A percentile compares a stretch with the other conserved stretches of the same genome.
Evolutionary conservation across 1,140 invertebrate species (phyloP).

Genomic region (Anadara kagoshimensis): DNA sequence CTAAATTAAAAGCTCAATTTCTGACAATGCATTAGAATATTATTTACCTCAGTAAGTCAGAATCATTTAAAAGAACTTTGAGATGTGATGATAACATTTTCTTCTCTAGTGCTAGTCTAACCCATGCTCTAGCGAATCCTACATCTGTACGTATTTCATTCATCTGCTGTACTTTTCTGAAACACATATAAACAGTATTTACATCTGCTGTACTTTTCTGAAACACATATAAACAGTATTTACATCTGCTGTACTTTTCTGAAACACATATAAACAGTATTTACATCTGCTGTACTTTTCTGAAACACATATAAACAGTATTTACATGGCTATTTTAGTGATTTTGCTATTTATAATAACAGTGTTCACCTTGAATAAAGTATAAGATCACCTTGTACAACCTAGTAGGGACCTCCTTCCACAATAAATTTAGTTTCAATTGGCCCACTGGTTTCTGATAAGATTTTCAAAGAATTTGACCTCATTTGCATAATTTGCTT

Average conservation of each 20-base stretch:
- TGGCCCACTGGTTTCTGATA: too few species aligned
- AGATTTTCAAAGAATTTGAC: too few species aligned
- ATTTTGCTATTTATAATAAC: too few species aligned
- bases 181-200: conserved; percentile 49
- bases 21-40: not conserved
- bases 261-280: conserved; percentile 50
- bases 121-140: conserved; percentile 97
- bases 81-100: conserved; percentile 96
- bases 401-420: too few species aligned
- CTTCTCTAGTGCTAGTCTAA: conserved; percentile 96
- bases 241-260: conserved; percentile 87
- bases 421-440: too few species aligned
- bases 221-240: conserved; percentile 48
- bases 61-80: conserved; percentile 89
- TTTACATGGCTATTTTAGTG: too few species aligned
- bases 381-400: too few species aligned
- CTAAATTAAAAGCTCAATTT: too few species aligned
- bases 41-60: conserved; percentile 84
- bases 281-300: conserved; percentile 85
- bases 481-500: too few species aligned
- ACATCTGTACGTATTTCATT: conserved; percentile 94
- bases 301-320: conserved; percentile 68
- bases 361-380: too few species aligned
- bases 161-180: conserved; percentile 87
- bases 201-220: conserved; percentile 86